Percentiles rank a stretch among this genome's conserved stretches.
Evolutionary conservation across 92 coral and sea anemone genomes (phyloP).

Genomic region (Blastomussa wellsi): DNA sequence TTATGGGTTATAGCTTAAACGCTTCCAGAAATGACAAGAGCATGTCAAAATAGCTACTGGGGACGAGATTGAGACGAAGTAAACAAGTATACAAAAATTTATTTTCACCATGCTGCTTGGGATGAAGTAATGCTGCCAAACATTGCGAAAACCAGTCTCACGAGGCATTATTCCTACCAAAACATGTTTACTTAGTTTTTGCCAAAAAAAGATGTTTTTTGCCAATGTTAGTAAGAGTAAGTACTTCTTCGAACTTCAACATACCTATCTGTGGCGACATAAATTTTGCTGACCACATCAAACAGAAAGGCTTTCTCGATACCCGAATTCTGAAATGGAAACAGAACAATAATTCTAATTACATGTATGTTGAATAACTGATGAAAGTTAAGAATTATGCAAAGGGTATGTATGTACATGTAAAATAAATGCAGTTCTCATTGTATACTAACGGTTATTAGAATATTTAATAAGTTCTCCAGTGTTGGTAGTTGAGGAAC

Average conservation of each 20-base stretch:
- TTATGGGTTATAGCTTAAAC: too few relatives aligned
- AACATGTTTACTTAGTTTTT: neutral
- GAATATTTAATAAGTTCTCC: constrained; percentile 93
- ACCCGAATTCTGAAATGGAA: constrained; percentile 80
- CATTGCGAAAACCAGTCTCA: too few relatives aligned
- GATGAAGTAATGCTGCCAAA: too few relatives aligned
- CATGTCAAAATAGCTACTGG: too few relatives aligned
- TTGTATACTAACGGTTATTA: constrained; percentile 79
- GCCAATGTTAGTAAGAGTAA: too few relatives aligned
- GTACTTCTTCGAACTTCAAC: neutral
- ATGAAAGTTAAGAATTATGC: too few relatives aligned
- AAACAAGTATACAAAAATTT: too few relatives aligned
- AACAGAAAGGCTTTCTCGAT: constrained; percentile 97
- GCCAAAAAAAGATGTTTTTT: too few relatives aligned
- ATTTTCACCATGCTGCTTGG: too few relatives aligned
- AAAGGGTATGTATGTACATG: neutral
- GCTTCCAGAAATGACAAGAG: too few relatives aligned
- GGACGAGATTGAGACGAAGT: too few relatives aligned
- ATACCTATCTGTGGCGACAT: constrained; percentile 98
- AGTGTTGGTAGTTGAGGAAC: constrained; percentile 95
- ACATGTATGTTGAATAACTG: neutral
- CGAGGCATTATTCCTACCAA: neutral
- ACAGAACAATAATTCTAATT: neutral
- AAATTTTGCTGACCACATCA: constrained; percentile 98
- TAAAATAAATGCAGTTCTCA: neutral